Base-by-base conservation (phyloP, 1,140 invertebrate genomes). In the Drosophila kohkoa region DNA sequence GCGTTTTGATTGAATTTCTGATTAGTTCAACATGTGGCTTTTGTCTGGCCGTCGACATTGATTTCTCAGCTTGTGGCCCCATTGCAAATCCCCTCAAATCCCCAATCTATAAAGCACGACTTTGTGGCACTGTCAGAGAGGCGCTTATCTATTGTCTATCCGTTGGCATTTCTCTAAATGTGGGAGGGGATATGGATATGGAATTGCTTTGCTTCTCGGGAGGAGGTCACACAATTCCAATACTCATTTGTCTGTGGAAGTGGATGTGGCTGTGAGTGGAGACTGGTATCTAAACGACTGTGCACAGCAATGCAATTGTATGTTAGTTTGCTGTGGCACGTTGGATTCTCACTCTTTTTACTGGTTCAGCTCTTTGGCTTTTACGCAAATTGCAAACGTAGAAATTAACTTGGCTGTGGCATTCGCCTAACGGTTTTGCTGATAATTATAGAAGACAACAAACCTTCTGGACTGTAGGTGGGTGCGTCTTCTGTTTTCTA, bases 1-100 rank as follows among this genome's bases (percentile, higher is more conserved):
- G 75, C 71, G 68, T 70, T 87, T 86, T 87, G 82, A 87, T 87
- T 87, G 83, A 79, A 82, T 79, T 88, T 82, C 82, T 87, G 82
- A 87, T 87, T 82, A 68, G 82, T 82, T 87, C 51, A 63, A 82
- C 76, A 82, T 87, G 80, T 70, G 83, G 83, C 78, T 63, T 86
- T 81, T 86, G 78, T 86, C 70, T 77, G 30, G 46, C 51, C 45
- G 45, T 46, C 46, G 83, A 59, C 83, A 82, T 82, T 88, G 79
- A 79, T 88, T 82, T 86, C 79, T 82, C 79, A 67, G 82, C 82
- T 72, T 81, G 74, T 81, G 82, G 64, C 63, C 69, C 52, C 58
- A 11, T 54, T 74, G 46, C 67, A 55, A 51, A 66, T 15, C 28
- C 30, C 45, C 35, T 6, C 43, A 10, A 8, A 46, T 8, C 16